phyloP scores from a whole-genome alignment of 2,113 vertebrate genomes.

The Megaleporinus macrocephalus region DNA sequence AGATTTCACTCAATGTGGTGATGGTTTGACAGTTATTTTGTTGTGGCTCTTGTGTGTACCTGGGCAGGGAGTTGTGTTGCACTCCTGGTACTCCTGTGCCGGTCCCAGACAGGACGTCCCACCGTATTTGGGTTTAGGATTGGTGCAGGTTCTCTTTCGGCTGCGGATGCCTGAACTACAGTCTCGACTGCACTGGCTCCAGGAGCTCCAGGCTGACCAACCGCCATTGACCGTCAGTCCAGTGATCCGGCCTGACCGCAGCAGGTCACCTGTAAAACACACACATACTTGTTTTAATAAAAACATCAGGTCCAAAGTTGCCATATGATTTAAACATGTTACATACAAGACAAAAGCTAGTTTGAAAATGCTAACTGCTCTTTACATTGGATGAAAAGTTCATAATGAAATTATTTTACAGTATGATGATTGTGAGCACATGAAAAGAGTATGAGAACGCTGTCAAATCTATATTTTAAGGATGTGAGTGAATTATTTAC shows the following conservation, averaged over 20 bases:
- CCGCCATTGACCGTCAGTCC: slow-evolving; percentile 89
- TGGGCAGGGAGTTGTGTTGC: slow-evolving; percentile 94
- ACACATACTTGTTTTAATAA: background rate
- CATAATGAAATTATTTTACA: too few species aligned
- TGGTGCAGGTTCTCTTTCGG: slow-evolving; percentile 90
- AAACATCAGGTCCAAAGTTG: too few species aligned
- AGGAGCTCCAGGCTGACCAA: slow-evolving; percentile 91
- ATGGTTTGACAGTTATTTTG: too few species aligned
- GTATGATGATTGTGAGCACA: too few species aligned
- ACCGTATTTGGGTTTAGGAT: slow-evolving; percentile 90
- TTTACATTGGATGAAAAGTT: too few species aligned
- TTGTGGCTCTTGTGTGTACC: slow-evolving; percentile 69
- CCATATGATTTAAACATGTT: too few species aligned
- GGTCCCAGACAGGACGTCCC: slow-evolving; percentile 89
- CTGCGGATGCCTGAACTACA: slow-evolving; percentile 92
- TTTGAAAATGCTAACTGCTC: too few species aligned
- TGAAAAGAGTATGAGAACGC: too few species aligned
- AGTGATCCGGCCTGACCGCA: slow-evolving; percentile 86
- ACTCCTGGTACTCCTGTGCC: slow-evolving; percentile 93
- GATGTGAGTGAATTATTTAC: too few species aligned
- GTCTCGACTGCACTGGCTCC: slow-evolving; percentile 96
- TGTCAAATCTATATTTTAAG: too few species aligned
- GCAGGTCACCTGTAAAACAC: slow-evolving; percentile 81
- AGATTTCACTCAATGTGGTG: too few species aligned
- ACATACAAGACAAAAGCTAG: too few species aligned